Evolutionary conservation across 23 tunicate genomes (phyloP).

Genomic region (Trididemnum miniatum): DNA sequence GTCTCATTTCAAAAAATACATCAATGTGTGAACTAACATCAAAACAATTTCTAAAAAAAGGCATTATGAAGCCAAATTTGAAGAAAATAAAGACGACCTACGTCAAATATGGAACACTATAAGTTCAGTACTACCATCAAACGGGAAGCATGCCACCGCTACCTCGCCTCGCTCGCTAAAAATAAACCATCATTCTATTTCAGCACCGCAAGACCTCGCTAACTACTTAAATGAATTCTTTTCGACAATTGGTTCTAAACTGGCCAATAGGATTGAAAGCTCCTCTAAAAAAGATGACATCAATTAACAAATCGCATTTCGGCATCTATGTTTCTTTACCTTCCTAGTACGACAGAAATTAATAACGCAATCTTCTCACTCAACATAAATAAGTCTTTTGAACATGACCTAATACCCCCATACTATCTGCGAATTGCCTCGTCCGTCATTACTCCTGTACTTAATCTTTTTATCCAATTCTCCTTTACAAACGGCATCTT

Average conservation of each 20-base stretch:
- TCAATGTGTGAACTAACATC: background rate
- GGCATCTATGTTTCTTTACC: background rate
- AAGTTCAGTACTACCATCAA: background rate
- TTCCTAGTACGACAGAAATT: background rate
- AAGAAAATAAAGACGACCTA: background rate
- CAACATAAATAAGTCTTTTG: no score
- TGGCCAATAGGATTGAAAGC: background rate
- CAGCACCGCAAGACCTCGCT: background rate
- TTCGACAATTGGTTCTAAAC: background rate
- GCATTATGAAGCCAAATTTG: background rate
- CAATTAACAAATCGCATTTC: background rate
- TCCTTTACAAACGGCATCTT: no score
- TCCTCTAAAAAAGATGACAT: background rate
- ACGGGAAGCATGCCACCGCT: background rate
- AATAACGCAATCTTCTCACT: no score
- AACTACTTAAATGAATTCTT: no score
- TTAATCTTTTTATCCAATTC: no score
- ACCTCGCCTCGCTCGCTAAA: background rate
- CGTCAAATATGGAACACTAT: background rate
- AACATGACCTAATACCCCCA: no score
- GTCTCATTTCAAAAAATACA: background rate
- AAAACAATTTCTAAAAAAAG: background rate
- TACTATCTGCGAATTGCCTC: no score
- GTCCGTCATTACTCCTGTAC: no score
- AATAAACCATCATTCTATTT: background rate